Evolutionary conservation across 2,797 vertebrate genomes (phyloP).

Genomic region (Euphonia xanthogaster): DNA sequence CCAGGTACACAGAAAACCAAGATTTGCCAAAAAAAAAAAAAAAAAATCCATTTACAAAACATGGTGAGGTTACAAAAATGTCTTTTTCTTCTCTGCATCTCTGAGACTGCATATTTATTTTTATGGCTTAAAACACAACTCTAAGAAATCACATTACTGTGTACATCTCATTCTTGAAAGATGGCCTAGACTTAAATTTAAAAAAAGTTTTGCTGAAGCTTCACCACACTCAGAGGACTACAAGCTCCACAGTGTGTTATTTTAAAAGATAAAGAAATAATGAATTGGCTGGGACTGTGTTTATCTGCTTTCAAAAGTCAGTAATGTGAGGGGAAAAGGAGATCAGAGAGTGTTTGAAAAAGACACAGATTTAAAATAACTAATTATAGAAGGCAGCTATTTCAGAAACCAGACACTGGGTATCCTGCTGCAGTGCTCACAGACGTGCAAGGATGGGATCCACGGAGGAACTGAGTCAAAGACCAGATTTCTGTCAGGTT

Average conservation of each 20-base stretch:
- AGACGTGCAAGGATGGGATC: background rate
- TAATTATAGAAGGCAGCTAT: background rate
- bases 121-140: background rate
- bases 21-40: background rate
- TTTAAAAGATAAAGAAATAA: slow-evolving; percentile 23
- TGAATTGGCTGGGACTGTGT: background rate
- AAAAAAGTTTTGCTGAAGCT: background rate
- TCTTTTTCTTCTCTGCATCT: background rate
- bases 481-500: background rate
- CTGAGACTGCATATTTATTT: background rate
- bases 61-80: background rate
- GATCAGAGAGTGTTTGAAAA: background rate
- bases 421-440: background rate
- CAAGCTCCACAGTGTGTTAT: background rate
- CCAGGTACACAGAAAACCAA: background rate
- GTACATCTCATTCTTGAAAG: background rate
- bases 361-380: background rate
- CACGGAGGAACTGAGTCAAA: background rate
- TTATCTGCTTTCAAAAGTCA: background rate
- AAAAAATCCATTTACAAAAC: background rate
- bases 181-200: background rate
- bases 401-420: background rate
- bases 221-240: background rate
- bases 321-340: background rate
- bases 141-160: background rate